Percentiles rank a stretch among this genome's conserved stretches.
phyloP scores from a whole-genome alignment of 2,113 vertebrate species.

The Cyphotilapia sp. region DNA sequence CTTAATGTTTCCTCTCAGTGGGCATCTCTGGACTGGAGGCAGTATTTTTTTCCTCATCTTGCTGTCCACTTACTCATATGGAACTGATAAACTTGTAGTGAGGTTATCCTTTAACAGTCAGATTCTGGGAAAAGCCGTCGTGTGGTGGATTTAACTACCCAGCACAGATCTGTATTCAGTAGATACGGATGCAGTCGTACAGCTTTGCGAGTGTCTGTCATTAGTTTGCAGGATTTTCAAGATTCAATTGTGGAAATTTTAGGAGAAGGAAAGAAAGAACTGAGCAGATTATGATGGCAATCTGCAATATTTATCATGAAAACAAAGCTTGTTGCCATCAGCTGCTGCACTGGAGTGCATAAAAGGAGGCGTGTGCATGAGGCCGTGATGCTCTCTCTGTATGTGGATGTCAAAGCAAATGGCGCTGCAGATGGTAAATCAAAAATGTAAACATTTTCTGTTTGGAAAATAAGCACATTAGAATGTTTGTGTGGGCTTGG shows the following conservation, averaged over 20 bases:
- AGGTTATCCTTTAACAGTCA: neutral
- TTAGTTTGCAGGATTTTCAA: neutral
- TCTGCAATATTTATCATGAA: neutral
- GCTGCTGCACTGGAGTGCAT: neutral
- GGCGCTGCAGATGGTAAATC: neutral
- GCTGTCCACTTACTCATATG: constrained; percentile 22
- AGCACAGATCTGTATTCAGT: neutral
- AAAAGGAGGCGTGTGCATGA: neutral
- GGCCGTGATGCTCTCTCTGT: neutral
- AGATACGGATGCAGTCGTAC: neutral
- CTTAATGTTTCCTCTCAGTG: constrained; percentile 49
- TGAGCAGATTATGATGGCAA: neutral
- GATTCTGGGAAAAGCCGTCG: neutral
- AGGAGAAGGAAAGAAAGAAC: neutral
- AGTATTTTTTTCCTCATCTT: neutral
- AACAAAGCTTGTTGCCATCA: neutral
- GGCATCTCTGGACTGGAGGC: constrained; percentile 13
- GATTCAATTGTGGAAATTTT: neutral
- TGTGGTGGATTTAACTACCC: neutral
- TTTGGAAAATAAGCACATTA: neutral
- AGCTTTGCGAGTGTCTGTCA: neutral
- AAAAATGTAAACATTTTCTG: neutral
- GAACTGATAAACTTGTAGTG: constrained; percentile 21
- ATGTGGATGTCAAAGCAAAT: neutral
- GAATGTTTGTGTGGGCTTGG: neutral